phyloP scores from a whole-genome alignment of 64 coral and sea anemone genomes.

The Montipora sp. region DNA sequence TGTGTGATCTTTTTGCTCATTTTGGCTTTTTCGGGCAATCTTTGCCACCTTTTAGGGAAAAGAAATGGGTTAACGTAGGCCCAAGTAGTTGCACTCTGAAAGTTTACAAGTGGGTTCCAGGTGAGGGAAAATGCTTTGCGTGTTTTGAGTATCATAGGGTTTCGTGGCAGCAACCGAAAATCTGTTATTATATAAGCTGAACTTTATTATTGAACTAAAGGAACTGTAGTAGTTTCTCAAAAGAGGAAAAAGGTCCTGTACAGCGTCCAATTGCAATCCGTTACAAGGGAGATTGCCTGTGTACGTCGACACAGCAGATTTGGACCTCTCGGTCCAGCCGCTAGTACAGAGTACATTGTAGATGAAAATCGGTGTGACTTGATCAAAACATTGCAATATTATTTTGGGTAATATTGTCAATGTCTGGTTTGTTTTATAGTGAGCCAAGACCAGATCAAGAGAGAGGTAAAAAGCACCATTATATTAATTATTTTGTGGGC shows the following conservation, averaged over 20 bases:
- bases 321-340: too few species aligned
- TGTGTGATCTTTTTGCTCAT: background rate
- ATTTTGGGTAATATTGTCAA: background rate
- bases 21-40: background rate
- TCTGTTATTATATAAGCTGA: too few species aligned
- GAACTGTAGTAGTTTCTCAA: too few species aligned
- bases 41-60: constrained; percentile 73
- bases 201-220: too few species aligned
- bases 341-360: too few species aligned
- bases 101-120: constrained; percentile 96
- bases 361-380: too few species aligned
- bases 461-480: background rate
- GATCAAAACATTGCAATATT: too few species aligned
- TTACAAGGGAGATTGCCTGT: too few species aligned
- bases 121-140: constrained; percentile 49
- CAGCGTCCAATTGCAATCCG: too few species aligned
- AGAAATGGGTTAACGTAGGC: constrained; percentile 95
- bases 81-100: constrained; percentile 85
- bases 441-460: constrained; percentile 46
- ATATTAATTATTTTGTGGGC: too few species aligned
- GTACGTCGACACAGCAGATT: too few species aligned
- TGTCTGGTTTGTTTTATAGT: background rate
- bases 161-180: background rate
- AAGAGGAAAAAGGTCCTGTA: too few species aligned
- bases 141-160: background rate